phyloP scores from a whole-genome alignment of 2,113 vertebrate species.

The Zingel zingel region DNA sequence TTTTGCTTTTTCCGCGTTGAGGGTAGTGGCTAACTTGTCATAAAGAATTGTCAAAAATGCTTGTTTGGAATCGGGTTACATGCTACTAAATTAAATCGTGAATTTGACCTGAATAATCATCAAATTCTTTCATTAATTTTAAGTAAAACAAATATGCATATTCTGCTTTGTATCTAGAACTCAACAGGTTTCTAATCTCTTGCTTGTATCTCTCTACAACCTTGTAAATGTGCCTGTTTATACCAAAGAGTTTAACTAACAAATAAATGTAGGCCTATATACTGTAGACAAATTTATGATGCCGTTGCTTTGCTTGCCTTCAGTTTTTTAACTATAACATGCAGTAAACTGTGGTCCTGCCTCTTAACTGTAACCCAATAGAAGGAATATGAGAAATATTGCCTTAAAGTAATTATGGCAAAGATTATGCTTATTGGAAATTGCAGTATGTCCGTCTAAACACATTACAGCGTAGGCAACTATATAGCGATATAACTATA shows the following conservation, averaged over 20 bases:
- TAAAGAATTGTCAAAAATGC: not conserved
- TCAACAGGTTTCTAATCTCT: slow-evolving; percentile 79
- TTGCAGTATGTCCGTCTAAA: slow-evolving; percentile 15
- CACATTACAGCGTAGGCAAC: slow-evolving; percentile 6
- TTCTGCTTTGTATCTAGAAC: slow-evolving; percentile 28
- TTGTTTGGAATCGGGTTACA: not conserved
- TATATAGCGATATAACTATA: not conserved
- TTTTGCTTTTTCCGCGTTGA: not conserved
- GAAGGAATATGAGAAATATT: slow-evolving; percentile 31
- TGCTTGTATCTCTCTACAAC: not conserved
- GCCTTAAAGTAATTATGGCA: slow-evolving; percentile 54
- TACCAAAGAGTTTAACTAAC: not conserved
- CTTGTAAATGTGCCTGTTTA: not conserved
- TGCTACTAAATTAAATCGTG: not conserved
- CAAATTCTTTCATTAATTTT: not conserved
- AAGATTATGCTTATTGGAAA: slow-evolving; percentile 46
- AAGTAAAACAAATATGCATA: not conserved
- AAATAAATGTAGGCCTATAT: not conserved
- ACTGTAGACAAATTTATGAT: not conserved
- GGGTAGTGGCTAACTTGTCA: not conserved
- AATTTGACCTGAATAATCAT: not conserved
- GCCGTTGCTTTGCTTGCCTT: slow-evolving; percentile 6
- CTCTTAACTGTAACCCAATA: slow-evolving; percentile 26
- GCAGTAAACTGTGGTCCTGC: slow-evolving; percentile 18
- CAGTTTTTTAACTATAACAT: slow-evolving; percentile 16